A percentile compares a stretch with the other conserved stretches of the same genome.
Conservation (phyloP, 1,140 invertebrate species). For the Papilio polytes region DNA sequence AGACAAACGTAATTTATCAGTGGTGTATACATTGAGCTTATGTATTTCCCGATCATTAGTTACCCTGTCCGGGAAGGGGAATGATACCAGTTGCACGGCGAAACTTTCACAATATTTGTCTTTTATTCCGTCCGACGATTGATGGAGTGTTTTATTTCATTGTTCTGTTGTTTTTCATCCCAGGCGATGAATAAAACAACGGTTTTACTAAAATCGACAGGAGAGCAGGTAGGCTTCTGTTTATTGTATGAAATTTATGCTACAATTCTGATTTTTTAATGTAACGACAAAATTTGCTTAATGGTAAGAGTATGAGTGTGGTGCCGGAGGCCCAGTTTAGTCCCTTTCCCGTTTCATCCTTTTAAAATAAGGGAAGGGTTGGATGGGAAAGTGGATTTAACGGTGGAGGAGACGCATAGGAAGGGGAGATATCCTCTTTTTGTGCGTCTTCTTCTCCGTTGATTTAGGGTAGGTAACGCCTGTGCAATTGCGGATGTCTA, state of each 20-base stretch:
- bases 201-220: constrained; percentile 9
- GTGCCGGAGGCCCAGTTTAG: too few species aligned
- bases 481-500: too few species aligned
- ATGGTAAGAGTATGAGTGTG: too few species aligned
- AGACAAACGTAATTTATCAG: background rate
- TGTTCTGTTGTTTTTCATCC: constrained; percentile 16
- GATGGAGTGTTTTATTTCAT: constrained; percentile 10
- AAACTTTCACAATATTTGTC: constrained; percentile 21
- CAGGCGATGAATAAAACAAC: background rate
- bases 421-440: too few species aligned
- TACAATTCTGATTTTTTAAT: background rate
- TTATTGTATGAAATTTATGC: background rate
- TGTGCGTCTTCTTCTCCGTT: too few species aligned
- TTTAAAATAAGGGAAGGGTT: too few species aligned
- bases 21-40: background rate
- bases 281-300: too few species aligned
- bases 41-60: constrained; percentile 13
- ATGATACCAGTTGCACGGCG: constrained; percentile 2
- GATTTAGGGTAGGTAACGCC: too few species aligned
- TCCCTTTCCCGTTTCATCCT: too few species aligned
- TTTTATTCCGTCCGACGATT: constrained; percentile 25
- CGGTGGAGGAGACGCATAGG: too few species aligned
- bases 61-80: constrained; percentile 2
- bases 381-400: too few species aligned
- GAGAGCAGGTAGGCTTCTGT: too few species aligned